Base-by-base conservation (phyloP, 2,888 invertebrate genomes). In the Acleris literana region DNA sequence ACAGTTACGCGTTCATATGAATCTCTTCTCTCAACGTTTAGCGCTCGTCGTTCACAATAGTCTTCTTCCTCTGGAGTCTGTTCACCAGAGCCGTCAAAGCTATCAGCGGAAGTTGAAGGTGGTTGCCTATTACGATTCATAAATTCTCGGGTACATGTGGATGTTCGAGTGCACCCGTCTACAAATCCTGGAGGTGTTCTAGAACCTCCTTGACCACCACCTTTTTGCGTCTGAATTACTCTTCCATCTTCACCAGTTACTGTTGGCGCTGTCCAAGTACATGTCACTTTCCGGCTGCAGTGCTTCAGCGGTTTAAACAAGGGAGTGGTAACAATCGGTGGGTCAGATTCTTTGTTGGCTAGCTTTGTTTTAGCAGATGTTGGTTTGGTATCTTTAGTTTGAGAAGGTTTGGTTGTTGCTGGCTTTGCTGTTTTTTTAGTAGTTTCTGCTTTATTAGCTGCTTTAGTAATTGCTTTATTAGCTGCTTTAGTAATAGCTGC, bases 161-260 rank as follows among this genome's bases (percentile, higher is more conserved):
- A 90, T 48, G 90, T 92, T 22, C 91, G 82, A 16, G 88, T 86
- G 71, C 92, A 92, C 17, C 90, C 90, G 29, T 87, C 88, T 3
- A 92, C 91, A 70, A 87, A 90, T 1, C 91, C 91, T 9, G 86
- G 85, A 11, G 88, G 90, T 11, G 90, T 92, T 66, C 83, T 79
- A 3, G 87, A 83, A 0, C 87, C 87, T 6, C 72, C 68, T 7
- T 77, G 74, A 4, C 74, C 63, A 5, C 66, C 70, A 5, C 67
- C 70, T 43, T 71, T 74, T 11, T 70, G 70, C 1, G 68, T 49
- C 39, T 65, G 56, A 56, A 78, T 71, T 4, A 77, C 51, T 39
- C 74, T 78, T n/a, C 81, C 86, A 53, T 77, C 79, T 18, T 69
- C 72, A 58, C 73, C 79, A 63, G 79, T 78, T 39, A 78, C 68